Evolutionary conservation across 2,797 vertebrate genomes (phyloP).

Genomic region (Kryptopterus vitreolus): DNA sequence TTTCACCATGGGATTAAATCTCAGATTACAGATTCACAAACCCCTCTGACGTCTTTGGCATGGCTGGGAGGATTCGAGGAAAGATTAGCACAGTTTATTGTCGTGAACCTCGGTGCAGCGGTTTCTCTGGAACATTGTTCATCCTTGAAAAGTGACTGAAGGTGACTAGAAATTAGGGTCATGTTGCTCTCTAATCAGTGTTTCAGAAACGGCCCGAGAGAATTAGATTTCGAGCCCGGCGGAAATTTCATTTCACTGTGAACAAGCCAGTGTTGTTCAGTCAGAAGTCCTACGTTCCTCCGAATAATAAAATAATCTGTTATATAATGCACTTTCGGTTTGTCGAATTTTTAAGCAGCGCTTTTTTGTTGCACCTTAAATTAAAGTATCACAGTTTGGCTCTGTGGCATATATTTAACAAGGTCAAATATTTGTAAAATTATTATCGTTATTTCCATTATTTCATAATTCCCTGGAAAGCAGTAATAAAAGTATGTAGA

Average conservation of each 20-base stretch:
- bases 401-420: neutral
- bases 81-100: constrained; percentile 46
- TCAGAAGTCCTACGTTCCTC: neutral
- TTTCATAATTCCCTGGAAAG: neutral
- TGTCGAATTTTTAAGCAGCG: neutral
- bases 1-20: constrained; percentile 7
- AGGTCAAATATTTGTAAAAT: neutral
- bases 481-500: neutral
- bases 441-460: neutral
- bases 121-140: constrained; percentile 34
- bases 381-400: neutral
- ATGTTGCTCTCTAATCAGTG: constrained; percentile 19
- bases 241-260: neutral
- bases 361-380: neutral
- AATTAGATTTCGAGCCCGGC: constrained; percentile 5
- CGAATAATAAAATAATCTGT: neutral
- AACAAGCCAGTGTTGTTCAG: neutral
- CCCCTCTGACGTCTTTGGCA: constrained; percentile 39
- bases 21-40: constrained; percentile 14
- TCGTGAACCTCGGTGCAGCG: constrained; percentile 62
- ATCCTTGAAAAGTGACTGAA: constrained; percentile 27
- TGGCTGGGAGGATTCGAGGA: constrained; percentile 49
- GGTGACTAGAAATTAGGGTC: constrained; percentile 23
- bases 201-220: neutral
- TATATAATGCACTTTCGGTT: neutral